Base-by-base conservation (phyloP, 2,888 invertebrate genomes). In the Tigriopus californicus region DNA sequence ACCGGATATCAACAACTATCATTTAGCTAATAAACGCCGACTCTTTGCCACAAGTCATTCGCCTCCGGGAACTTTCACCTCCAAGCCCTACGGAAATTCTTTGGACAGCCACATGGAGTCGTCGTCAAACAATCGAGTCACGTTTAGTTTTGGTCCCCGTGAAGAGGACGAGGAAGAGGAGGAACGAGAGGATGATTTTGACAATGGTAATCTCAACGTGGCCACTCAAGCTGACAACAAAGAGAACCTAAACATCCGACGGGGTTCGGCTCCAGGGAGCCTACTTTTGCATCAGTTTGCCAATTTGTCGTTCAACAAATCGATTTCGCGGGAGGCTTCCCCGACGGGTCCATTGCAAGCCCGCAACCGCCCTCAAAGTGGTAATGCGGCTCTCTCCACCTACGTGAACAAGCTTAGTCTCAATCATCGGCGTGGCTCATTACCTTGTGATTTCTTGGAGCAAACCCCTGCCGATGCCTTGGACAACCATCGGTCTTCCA, bases 241-340 rank as follows among this genome's bases (percentile, higher is more conserved):
- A 22, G 55, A 55, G 41, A 33, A 40, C 41, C 47, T 47, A 22
- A 51, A 15, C 13, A 25, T 11, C 11, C 52, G 58, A 49, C 48
- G 58, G 6, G 58, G 58, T 12, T 58, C 58, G 12, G 58, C 58
- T 11, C 58, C 58, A 5, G 48, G 24, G 15, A 46, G 44, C 24
- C 58, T 58, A 10, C 18, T 58, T 25, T 41, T 54, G 13, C 33
- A 41, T 15, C 54, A 54, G 18, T n/a, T 54, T 18, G 41, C 33
- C 5, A 44, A 33, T 33, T 33, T 33, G 33, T 33, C 33, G 33
- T 33, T 33, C 8, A 33, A 33, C 33, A 33, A 33, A 33, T 33
- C 33, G 4, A 33, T 33, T 33, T 33, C 33, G 3, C 33, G 33
- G 8, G 33, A 33, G 8, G 33, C 33, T 8, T 33, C 33, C 51